Conservation (phyloP, 2,113 vertebrate genomes). For the Trinectes maculatus region DNA sequence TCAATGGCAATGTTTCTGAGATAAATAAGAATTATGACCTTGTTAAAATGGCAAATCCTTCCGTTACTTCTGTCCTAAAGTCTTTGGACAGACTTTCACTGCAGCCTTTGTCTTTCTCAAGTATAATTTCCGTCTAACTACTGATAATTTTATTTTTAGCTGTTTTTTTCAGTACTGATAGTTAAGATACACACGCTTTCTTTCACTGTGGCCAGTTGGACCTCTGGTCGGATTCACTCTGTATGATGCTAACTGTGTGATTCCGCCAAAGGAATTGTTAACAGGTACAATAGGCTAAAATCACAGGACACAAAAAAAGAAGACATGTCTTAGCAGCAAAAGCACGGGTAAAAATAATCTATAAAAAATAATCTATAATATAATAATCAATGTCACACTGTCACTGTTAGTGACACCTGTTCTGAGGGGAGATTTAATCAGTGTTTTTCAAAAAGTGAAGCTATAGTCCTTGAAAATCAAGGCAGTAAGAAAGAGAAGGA, state of each 20-base stretch:
- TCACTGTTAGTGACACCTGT: background rate
- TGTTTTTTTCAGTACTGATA: too few relatives aligned
- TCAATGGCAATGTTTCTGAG: too few relatives aligned
- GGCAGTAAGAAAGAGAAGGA: conserved; percentile 32
- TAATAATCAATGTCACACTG: background rate
- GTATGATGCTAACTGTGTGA: background rate
- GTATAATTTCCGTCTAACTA: too few relatives aligned
- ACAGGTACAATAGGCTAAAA: too few relatives aligned
- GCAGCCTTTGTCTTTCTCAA: too few relatives aligned
- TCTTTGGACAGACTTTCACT: too few relatives aligned
- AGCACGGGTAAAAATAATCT: background rate
- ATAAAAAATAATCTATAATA: background rate
- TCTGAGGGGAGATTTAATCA: background rate
- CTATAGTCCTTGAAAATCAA: conserved; percentile 38
- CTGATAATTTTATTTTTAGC: too few relatives aligned
- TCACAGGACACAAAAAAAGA: background rate
- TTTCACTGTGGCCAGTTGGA: conserved; percentile 1
- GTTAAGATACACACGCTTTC: too few relatives aligned
- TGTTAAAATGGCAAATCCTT: too few relatives aligned
- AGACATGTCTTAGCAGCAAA: background rate
- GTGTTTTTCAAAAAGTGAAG: conserved; percentile 5
- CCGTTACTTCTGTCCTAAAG: too few relatives aligned
- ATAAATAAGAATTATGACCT: too few relatives aligned
- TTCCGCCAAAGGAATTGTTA: background rate
- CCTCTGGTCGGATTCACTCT: background rate